Conservation (phyloP, 2,888 invertebrate species). For the Operophtera brumata region DNA sequence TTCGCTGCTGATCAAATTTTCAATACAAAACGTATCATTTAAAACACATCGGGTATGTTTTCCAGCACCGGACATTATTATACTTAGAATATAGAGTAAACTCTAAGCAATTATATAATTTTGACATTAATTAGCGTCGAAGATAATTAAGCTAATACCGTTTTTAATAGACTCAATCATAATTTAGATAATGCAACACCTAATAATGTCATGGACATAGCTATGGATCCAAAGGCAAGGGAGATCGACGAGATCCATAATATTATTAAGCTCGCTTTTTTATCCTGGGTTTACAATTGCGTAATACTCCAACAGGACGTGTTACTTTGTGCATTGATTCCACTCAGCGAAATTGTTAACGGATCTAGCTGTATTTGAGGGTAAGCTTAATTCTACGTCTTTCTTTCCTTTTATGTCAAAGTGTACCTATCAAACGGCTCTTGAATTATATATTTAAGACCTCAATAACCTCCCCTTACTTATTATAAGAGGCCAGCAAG, state of each 20-base stretch:
- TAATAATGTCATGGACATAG: neutral
- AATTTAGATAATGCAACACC: conserved; percentile 5
- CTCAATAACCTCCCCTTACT: conserved; percentile 31
- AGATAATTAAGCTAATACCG: conserved; percentile 12
- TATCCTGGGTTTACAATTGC: neutral
- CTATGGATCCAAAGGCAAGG: neutral
- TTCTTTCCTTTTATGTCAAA: neutral
- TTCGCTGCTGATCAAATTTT: no score
- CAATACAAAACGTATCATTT: no score
- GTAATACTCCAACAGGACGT: neutral
- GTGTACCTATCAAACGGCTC: neutral
- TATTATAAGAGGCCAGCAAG: conserved; percentile 36
- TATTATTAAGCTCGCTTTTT: neutral
- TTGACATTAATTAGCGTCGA: conserved; percentile 5
- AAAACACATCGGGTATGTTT: no score
- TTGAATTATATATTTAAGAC: neutral
- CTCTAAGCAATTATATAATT: no score
- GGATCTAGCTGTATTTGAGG: neutral
- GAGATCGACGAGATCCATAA: conserved; percentile 1
- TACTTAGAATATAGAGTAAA: no score
- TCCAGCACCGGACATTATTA: no score
- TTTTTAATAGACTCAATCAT: conserved; percentile 11
- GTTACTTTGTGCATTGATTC: neutral
- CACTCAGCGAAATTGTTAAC: conserved; percentile 1
- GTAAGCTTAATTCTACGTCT: neutral